phyloP scores from a whole-genome alignment of 2,113 vertebrate species.

The Dicrurus megarhynchus region DNA sequence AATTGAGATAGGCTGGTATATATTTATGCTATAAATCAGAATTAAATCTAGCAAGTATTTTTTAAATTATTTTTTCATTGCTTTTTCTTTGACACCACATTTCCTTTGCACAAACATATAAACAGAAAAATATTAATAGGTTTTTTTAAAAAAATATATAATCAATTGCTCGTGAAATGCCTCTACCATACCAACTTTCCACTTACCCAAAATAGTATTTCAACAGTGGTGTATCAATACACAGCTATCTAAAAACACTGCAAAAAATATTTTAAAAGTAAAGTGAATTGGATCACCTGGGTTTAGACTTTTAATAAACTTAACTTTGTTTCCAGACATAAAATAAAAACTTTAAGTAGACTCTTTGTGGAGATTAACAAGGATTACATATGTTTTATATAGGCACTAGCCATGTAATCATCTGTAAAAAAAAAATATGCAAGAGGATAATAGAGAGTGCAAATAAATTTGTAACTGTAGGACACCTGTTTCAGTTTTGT shows the following conservation, averaged over 20 bases:
- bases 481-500: not conserved
- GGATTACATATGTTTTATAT: not conserved
- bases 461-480: not conserved
- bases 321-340: not conserved
- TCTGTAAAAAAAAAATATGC: not conserved
- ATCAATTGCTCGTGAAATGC: not conserved
- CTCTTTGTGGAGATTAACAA: not conserved
- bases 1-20: not conserved
- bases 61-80: not conserved
- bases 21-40: not conserved
- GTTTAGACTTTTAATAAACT: not conserved
- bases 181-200: not conserved
- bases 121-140: not conserved
- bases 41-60: not conserved
- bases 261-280: not conserved
- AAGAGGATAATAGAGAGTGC: not conserved
- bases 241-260: not conserved
- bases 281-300: not conserved
- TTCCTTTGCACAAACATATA: not conserved
- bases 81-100: not conserved
- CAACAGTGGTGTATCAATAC: not conserved
- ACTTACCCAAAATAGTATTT: not conserved
- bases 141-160: not conserved
- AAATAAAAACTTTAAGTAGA: not conserved
- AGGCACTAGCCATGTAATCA: not conserved